Percentiles rank a stretch among this genome's conserved stretches.
These are phyloP conservation scores for Lycocorax pyrrhopterus DNA, from an alignment of 2,113 vertebrate genomes.

Conservation along the genomic window DNA sequence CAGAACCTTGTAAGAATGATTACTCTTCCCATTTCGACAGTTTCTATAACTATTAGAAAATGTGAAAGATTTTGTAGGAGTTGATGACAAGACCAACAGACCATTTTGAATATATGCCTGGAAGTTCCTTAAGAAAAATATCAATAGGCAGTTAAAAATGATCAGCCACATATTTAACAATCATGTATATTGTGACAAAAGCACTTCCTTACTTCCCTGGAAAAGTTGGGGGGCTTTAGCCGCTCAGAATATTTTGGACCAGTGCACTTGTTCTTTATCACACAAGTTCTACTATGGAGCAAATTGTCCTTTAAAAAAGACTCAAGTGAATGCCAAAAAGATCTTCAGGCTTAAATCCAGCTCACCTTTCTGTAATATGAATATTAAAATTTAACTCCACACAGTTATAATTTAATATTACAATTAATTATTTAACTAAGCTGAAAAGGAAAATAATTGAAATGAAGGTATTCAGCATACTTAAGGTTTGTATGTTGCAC, in stretches of 20 bases:
- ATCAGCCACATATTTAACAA: background rate
- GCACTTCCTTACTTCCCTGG: background rate
- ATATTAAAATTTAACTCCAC: background rate
- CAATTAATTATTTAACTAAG: background rate
- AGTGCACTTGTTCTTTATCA: background rate
- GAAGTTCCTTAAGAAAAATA: background rate
- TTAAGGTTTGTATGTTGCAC: background rate
- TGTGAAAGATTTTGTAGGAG: background rate
- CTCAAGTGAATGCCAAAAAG: background rate
- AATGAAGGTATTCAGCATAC: background rate
- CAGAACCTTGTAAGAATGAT: background rate
- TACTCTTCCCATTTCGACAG: background rate
- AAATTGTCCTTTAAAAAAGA: background rate
- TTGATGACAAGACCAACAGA: background rate
- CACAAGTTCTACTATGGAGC: background rate
- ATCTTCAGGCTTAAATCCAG: background rate
- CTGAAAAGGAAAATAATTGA: background rate
- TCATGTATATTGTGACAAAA: background rate
- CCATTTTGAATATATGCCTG: background rate
- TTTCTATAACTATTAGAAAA: background rate
- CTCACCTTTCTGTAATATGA: background rate
- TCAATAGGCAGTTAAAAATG: background rate
- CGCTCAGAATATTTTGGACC: background rate
- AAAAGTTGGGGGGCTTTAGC: background rate
- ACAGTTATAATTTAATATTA: background rate